These are phyloP conservation scores for Myzus persicae DNA, from an alignment of 1,140 invertebrate genomes.

Conservation along the genomic window DNA sequence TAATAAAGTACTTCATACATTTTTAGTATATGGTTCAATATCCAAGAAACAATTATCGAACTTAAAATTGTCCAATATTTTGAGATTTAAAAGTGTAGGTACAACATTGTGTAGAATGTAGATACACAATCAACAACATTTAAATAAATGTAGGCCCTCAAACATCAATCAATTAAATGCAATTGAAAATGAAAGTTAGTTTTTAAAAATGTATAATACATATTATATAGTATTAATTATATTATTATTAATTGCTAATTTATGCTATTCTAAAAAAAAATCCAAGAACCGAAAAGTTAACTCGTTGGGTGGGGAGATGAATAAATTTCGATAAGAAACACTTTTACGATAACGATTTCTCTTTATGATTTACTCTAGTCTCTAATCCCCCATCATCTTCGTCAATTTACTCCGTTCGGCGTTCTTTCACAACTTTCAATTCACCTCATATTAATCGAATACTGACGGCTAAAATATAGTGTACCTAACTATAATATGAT, in stretches of 20 bases:
- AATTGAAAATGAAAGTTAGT: slow-evolving; percentile 26
- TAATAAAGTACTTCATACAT: too few species aligned
- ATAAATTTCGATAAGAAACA: slow-evolving; percentile 25
- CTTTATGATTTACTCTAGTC: slow-evolving; percentile 15
- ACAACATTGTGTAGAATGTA: background rate
- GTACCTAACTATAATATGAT: background rate
- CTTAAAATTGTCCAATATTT: too few species aligned
- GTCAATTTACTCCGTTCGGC: background rate
- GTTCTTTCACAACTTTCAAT: background rate
- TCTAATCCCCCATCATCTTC: background rate
- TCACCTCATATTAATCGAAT: background rate
- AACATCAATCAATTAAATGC: background rate
- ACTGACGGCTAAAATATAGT: background rate
- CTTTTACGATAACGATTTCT: slow-evolving; percentile 45
- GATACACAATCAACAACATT: background rate
- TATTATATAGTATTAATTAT: background rate
- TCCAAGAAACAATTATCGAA: too few species aligned
- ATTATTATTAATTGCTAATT: slow-evolving; percentile 17
- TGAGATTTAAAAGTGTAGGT: too few species aligned
- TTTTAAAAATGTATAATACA: background rate
- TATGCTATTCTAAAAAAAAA: background rate
- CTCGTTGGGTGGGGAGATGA: background rate
- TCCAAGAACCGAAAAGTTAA: background rate
- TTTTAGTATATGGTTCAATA: too few species aligned
- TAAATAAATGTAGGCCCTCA: background rate